Conservation (phyloP, 2,888 invertebrate genomes). For the Trachelus iudaicus region DNA sequence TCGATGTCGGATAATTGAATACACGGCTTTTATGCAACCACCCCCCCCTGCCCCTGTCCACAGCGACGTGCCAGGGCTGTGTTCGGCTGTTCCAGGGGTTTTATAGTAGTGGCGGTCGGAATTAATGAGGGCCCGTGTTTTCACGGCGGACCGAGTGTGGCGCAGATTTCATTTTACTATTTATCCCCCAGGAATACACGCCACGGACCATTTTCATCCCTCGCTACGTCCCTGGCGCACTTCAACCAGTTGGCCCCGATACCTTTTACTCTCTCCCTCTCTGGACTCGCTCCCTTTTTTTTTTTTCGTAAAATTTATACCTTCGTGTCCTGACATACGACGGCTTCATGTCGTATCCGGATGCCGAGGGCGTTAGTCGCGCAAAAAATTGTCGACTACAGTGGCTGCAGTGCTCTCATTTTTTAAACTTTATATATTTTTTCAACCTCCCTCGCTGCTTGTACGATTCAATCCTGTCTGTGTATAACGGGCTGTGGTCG, state of each 20-base stretch:
- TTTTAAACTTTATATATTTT: not conserved
- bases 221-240: not conserved
- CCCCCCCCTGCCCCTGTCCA: not conserved
- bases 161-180: slow-evolving; percentile 56
- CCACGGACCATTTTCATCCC: slow-evolving; percentile 16
- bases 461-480: not conserved
- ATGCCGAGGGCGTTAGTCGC: not conserved
- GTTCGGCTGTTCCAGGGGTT: slow-evolving; percentile 44
- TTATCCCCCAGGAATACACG: slow-evolving; percentile 50
- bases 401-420: not conserved
- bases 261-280: not conserved
- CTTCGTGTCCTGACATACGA: not conserved
- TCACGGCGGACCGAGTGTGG: slow-evolving; percentile 45
- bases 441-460: not conserved
- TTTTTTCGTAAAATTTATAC: not conserved
- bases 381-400: not conserved
- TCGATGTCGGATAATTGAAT: slow-evolving; percentile 56
- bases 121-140: slow-evolving; percentile 56
- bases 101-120: slow-evolving; percentile 49
- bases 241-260: slow-evolving; percentile 1
- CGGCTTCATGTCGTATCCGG: not conserved
- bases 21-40: slow-evolving; percentile 46
- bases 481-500: not conserved
- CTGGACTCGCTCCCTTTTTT: slow-evolving; percentile 2
- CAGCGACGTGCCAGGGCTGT: slow-evolving; percentile 20